A percentile compares a stretch with the other conserved stretches of the same genome.
phyloP scores from a whole-genome alignment of 2,888 invertebrate genomes.

The Lymantria dispar region DNA sequence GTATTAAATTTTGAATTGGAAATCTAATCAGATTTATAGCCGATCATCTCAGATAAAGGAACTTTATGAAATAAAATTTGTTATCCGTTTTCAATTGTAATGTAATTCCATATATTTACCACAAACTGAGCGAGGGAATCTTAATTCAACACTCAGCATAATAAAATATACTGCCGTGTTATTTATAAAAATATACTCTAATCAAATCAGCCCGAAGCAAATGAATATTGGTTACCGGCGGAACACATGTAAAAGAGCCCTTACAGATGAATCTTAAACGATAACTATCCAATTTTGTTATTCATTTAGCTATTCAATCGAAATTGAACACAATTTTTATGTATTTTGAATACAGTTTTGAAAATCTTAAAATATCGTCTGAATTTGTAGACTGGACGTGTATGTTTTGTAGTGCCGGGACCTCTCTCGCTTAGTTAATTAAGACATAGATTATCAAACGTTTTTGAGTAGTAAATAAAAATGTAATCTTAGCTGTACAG shows the following conservation, averaged over 20 bases:
- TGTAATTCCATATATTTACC: constrained; percentile 36
- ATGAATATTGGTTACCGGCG: constrained; percentile 72
- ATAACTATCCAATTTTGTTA: constrained; percentile 28
- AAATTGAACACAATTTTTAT: constrained; percentile 15
- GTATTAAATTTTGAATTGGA: constrained; percentile 56
- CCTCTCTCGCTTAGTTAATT: constrained; percentile 77
- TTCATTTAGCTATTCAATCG: constrained; percentile 12
- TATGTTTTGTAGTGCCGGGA: constrained; percentile 46
- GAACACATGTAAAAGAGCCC: constrained; percentile 71
- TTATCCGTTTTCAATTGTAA: constrained; percentile 42
- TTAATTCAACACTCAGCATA: constrained; percentile 27
- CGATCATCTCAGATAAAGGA: constrained; percentile 51
- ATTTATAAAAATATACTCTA: constrained; percentile 57
- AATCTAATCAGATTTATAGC: constrained; percentile 50
- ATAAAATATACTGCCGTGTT: constrained; percentile 35
- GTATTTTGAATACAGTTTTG: constrained; percentile 23
- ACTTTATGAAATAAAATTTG: constrained; percentile 58
- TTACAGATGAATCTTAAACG: constrained; percentile 53
- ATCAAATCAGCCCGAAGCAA: constrained; percentile 69
- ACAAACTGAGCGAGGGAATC: constrained; percentile 22
- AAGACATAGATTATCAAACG: constrained; percentile 82
- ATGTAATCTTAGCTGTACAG: constrained; percentile 72
- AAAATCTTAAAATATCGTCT: constrained; percentile 2
- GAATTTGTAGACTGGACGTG: constrained; percentile 32
- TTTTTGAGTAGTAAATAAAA: constrained; percentile 80